These are phyloP conservation scores for Nettapus auritus DNA, from an alignment of 2,113 vertebrate genomes.

Conservation along the genomic window DNA sequence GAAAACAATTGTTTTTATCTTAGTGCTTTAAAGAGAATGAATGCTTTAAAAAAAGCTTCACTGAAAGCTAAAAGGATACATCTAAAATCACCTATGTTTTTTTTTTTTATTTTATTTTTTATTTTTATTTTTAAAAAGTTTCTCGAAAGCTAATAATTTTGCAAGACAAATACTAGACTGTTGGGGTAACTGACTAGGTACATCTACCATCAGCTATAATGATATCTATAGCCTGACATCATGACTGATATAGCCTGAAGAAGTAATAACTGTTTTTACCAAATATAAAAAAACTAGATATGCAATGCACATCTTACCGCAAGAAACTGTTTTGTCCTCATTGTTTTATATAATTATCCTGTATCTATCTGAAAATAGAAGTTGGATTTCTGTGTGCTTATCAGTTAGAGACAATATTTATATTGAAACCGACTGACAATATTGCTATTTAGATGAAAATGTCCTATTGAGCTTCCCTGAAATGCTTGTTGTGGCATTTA, in stretches of 20 bases:
- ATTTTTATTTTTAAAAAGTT: neutral
- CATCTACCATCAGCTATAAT: neutral
- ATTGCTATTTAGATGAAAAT: slow-evolving; percentile 63
- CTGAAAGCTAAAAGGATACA: neutral
- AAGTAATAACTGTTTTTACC: neutral
- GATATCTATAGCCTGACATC: neutral
- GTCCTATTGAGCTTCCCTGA: slow-evolving; percentile 52
- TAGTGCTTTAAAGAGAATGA: neutral
- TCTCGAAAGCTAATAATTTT: neutral
- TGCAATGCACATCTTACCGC: neutral
- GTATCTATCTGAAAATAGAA: neutral
- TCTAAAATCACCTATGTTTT: neutral
- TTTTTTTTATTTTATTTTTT: no score
- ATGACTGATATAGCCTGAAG: neutral
- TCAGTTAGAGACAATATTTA: slow-evolving; percentile 13
- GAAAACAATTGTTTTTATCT: neutral
- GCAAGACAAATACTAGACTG: neutral
- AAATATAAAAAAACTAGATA: neutral
- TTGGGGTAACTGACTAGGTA: neutral
- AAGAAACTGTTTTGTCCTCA: neutral
- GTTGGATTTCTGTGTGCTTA: neutral
- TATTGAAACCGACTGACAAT: slow-evolving; percentile 60
- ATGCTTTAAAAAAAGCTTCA: neutral
- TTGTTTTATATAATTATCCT: neutral
- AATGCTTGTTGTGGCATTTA: slow-evolving; percentile 72